Percentiles rank a stretch among this genome's conserved stretches.
These are phyloP conservation scores for Butorides virescens DNA, from an alignment of 2,113 vertebrate genomes.

Conservation along the genomic window DNA sequence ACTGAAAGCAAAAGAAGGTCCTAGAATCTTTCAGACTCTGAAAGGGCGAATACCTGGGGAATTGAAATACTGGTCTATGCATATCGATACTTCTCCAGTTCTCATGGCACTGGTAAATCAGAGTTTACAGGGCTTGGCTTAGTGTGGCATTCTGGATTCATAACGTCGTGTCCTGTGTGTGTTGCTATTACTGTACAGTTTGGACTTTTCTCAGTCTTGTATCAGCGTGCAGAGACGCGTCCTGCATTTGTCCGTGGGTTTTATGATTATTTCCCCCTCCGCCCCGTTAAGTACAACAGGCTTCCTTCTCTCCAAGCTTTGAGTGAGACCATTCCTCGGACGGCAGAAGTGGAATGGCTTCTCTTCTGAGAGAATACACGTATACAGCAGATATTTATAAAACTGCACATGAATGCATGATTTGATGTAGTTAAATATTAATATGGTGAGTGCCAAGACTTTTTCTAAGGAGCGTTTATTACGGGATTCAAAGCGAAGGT, in stretches of 20 bases:
- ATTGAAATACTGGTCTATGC: background rate
- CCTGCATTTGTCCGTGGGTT: background rate
- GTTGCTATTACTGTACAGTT: background rate
- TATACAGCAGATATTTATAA: background rate
- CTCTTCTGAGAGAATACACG: background rate
- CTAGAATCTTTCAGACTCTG: background rate
- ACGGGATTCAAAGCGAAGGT: background rate
- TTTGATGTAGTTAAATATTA: background rate
- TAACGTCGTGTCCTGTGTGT: background rate
- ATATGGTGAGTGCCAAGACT: constrained; percentile 16
- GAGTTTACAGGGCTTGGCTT: background rate
- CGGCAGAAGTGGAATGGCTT: background rate
- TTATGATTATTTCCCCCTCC: background rate
- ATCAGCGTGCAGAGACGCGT: background rate
- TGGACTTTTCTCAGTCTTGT: background rate
- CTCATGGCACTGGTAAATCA: background rate
- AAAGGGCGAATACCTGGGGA: background rate
- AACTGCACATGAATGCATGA: constrained; percentile 25
- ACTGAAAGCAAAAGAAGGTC: background rate
- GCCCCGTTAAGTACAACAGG: background rate
- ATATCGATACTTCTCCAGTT: background rate
- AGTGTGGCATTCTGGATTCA: background rate
- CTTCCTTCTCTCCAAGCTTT: background rate
- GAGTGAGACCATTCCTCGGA: background rate
- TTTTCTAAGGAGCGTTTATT: background rate